These are phyloP conservation scores for Platyscapa corneri DNA, from an alignment of 1,140 invertebrate genomes.

Conservation along the genomic window DNA sequence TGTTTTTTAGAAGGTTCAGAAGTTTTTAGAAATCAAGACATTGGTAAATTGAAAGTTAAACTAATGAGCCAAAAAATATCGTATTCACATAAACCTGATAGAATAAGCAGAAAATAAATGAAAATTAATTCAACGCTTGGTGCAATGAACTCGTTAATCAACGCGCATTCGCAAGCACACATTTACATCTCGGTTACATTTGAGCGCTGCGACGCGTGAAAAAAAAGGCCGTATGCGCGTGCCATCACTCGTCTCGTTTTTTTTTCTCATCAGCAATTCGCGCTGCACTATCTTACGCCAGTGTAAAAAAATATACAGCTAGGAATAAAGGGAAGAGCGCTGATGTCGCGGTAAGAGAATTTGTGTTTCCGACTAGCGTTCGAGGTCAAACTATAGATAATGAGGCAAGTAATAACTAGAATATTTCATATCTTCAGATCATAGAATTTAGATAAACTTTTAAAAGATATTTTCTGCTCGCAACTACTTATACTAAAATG, in stretches of 20 bases:
- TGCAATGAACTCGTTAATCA: slow-evolving; percentile 27
- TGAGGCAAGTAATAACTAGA: neutral
- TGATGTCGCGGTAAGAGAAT: neutral
- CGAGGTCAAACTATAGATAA: neutral
- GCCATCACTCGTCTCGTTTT: neutral
- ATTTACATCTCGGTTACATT: neutral
- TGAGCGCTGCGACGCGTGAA: neutral
- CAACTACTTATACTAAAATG: neutral
- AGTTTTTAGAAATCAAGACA: neutral
- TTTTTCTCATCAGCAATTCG: neutral
- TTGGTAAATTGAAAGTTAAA: neutral
- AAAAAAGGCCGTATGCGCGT: neutral
- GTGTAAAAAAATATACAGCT: neutral
- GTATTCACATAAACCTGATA: neutral
- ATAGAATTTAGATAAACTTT: neutral
- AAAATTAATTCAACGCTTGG: neutral
- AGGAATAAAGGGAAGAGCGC: neutral
- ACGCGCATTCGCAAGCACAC: neutral
- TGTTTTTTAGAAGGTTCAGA: no score
- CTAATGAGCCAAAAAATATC: neutral
- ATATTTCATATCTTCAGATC: neutral
- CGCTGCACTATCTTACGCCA: neutral
- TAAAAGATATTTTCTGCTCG: neutral
- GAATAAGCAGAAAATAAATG: neutral
- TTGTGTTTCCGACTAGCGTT: neutral